phyloP scores from a whole-genome alignment of 2,888 invertebrate genomes.

The Hirudinaria manillensis region DNA sequence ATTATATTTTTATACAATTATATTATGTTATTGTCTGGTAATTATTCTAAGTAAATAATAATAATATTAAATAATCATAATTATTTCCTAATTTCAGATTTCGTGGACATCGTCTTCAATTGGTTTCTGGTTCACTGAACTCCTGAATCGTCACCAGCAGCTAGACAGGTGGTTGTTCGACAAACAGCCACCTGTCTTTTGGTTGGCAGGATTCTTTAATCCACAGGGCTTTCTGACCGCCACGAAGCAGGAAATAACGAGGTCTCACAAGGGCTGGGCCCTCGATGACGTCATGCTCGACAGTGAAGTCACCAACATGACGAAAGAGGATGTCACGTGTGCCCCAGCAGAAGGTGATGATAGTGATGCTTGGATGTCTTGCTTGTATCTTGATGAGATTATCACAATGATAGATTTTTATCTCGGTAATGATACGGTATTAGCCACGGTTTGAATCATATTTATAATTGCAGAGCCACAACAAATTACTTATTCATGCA shows the following conservation, averaged over 20 bases:
- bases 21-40: too few species aligned
- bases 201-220: constrained; percentile 99
- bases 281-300: constrained; percentile 53
- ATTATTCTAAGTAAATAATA: background rate
- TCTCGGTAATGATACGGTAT: background rate
- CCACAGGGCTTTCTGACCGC: constrained; percentile 63
- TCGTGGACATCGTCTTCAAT: constrained; percentile 96
- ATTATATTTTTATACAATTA: too few species aligned
- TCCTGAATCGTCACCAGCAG: constrained; percentile 82
- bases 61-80: too few species aligned
- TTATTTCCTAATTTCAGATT: constrained; percentile 60
- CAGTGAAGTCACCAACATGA: constrained; percentile 54
- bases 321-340: constrained; percentile 61
- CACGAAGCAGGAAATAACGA: constrained; percentile 55
- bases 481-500: too few species aligned
- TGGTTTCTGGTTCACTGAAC: constrained; percentile 97
- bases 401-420: too few species aligned
- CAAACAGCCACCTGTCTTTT: constrained; percentile 79
- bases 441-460: background rate
- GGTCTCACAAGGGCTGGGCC: constrained; percentile 56
- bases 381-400: too few species aligned
- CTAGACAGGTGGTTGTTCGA: constrained; percentile 74
- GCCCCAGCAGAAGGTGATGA: constrained; percentile 73
- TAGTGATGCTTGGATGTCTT: constrained; percentile 5
- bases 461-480: too few species aligned